These are phyloP conservation scores for Nemotelus nigrinus DNA, from an alignment of 2,888 invertebrate genomes.

Conservation along the genomic window DNA sequence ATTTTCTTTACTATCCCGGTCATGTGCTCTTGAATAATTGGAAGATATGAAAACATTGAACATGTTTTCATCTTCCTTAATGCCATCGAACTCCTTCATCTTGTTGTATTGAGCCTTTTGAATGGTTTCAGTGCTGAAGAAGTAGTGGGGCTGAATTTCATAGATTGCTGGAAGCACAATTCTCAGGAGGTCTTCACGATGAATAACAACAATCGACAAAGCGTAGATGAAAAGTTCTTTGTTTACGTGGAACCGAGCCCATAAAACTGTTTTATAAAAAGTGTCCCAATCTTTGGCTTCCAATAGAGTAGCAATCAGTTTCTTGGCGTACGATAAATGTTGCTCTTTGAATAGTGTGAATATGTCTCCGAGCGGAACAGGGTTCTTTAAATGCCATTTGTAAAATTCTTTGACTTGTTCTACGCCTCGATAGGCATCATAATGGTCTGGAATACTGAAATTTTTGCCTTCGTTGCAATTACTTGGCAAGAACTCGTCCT, in stretches of 20 bases:
- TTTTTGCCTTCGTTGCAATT: conserved; percentile 68
- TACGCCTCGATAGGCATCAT: conserved; percentile 70
- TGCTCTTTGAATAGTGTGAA: conserved; percentile 58
- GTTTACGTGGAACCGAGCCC: conserved; percentile 73
- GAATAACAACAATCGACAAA: conserved; percentile 69
- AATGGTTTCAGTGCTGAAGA: conserved; percentile 70
- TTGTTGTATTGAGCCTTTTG: conserved; percentile 65
- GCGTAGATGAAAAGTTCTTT: conserved; percentile 72
- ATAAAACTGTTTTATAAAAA: conserved; percentile 76
- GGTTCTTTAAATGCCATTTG: conserved; percentile 68
- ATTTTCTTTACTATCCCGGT: conserved; percentile 70
- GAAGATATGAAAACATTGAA: conserved; percentile 72
- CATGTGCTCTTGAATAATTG: conserved; percentile 74
- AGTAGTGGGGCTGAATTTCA: conserved; percentile 74
- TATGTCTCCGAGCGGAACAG: conserved; percentile 58
- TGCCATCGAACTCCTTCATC: conserved; percentile 69
- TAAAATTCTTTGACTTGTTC: conserved; percentile 70
- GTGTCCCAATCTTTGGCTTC: conserved; percentile 79
- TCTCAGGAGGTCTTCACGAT: conserved; percentile 69
- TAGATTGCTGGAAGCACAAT: conserved; percentile 74
- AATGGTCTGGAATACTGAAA: conserved; percentile 71
- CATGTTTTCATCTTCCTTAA: conserved; percentile 65
- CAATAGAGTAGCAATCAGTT: conserved; percentile 73
- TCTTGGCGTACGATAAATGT: conserved; percentile 68
- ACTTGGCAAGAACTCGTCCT: conserved; percentile 66